Percentiles rank a stretch among this genome's conserved stretches.
Conservation (phyloP, 2,888 invertebrate genomes). For the Standfussiana lucernea region DNA sequence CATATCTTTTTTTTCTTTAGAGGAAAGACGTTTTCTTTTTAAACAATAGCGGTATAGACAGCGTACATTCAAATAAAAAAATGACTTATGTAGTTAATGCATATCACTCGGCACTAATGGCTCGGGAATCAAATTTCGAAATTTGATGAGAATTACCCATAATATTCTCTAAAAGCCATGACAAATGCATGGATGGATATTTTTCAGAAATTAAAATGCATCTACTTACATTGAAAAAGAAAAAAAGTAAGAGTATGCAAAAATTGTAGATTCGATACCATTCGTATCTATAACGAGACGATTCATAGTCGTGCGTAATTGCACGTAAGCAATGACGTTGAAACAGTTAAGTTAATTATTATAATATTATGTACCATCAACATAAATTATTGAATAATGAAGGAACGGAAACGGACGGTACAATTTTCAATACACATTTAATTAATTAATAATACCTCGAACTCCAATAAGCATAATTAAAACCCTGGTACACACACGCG, state of each 20-base stretch:
- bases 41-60: too few relatives aligned
- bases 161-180: neutral
- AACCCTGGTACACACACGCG: conserved; percentile 37
- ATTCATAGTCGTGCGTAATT: neutral
- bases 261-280: neutral
- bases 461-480: conserved; percentile 32
- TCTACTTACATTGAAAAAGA: neutral
- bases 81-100: too few relatives aligned
- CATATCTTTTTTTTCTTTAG: too few relatives aligned
- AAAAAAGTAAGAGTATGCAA: too few relatives aligned
- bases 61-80: too few relatives aligned
- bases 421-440: conserved; percentile 13
- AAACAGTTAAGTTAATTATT: neutral
- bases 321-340: neutral
- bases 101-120: too few relatives aligned
- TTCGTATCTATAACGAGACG: neutral
- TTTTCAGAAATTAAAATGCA: neutral
- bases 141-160: neutral
- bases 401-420: conserved; percentile 15
- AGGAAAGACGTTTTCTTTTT: too few relatives aligned
- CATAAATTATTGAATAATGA: neutral
- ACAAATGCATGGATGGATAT: neutral
- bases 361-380: neutral
- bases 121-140: too few relatives aligned
- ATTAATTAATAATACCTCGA: conserved; percentile 27